Evolutionary conservation across 2,797 vertebrate genomes (phyloP), one percentile per base, ranked within the genome.

Genomic region (Crocidura indochinensis): DNA sequence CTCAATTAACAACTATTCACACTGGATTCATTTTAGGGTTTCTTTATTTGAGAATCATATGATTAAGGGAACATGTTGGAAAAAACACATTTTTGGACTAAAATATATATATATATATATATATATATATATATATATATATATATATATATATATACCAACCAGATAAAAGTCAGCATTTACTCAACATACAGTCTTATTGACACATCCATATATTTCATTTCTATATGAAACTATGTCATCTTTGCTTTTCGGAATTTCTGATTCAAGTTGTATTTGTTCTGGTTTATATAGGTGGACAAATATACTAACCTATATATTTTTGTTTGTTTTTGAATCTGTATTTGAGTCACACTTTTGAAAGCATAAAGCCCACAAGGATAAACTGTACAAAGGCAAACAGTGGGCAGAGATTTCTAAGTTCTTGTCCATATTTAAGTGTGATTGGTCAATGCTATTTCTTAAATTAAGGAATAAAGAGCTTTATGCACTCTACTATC

Each of bases 261-360:
- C 27, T 85, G 46, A 80, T 65, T 38, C 6, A 67, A 60, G 53
- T 64, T 91, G 49, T 22, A 92, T 82, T 68, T 79, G 44, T 73
- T 88, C 46, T 46, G 15, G 81, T 89, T 84, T 94, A 81, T 8
- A 69, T 74, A 93, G 53, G 29, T 65, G 74, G 60, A 79, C 6
- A 81, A 49, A 73, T 17, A 2, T 46, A 9, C 19, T 26, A 65
- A 10, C 26, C 53, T 56, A 38, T 19, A 47, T 38, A 24, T 47
- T 73, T 72, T 73, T 26, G 6, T 64, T 76, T 74, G 67, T 84
- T 38, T 38, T 38, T 38, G 38, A 38, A 38, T 38, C 38, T 38
- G 38, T 38, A 38, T 38, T 65, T 47, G 67, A 19, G n/a, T 53
- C 15, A 62, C 6, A 71, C 86, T 26, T 77, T 93, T 60, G 56